Evolutionary conservation across 2,888 invertebrate genomes (phyloP).

Genomic region (Beris morrisii): DNA sequence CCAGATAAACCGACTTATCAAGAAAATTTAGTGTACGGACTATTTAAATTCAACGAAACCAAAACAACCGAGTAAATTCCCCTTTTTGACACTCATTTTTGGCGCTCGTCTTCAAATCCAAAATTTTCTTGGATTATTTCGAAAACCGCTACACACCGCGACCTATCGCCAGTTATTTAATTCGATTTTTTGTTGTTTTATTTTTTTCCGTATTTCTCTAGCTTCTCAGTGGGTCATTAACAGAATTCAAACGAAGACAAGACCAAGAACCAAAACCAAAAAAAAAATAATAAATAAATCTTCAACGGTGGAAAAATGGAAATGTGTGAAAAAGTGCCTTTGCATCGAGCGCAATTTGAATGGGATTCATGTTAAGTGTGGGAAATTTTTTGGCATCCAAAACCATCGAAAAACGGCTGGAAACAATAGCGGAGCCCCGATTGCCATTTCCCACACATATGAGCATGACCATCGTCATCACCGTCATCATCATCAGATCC

Average conservation of each 20-base stretch:
- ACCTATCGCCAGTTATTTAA: conserved; percentile 27
- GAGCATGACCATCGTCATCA: conserved; percentile 31
- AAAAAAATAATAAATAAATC: conserved; percentile 19
- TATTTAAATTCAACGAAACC: conserved; percentile 9
- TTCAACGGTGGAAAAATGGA: conserved; percentile 34
- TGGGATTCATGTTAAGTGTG: conserved; percentile 38
- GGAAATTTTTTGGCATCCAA: conserved; percentile 31
- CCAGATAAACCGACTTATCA: conserved; percentile 26
- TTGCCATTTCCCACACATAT: conserved; percentile 38
- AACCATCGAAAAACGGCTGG: conserved; percentile 24
- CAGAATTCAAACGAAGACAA: conserved; percentile 19
- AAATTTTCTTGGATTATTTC: no score
- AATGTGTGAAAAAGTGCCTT: conserved; percentile 33
- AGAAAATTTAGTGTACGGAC: conserved; percentile 12
- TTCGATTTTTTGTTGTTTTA: conserved; percentile 21
- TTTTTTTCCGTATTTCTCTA: conserved; percentile 30
- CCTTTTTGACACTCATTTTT: conserved; percentile 17
- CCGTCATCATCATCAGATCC: conserved; percentile 3
- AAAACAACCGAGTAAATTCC: conserved; percentile 9
- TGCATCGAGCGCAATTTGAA: conserved; percentile 29
- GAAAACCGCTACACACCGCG: conserved; percentile 23
- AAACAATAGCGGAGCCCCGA: conserved; percentile 20
- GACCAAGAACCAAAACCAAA: neutral
- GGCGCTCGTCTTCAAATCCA: conserved; percentile 9
- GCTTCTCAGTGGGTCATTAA: conserved; percentile 39